Percentiles rank a stretch among this genome's conserved stretches.
These are phyloP conservation scores for Anagrus nilaparvatae DNA, from an alignment of 1,140 invertebrate species.

Conservation along the genomic window DNA sequence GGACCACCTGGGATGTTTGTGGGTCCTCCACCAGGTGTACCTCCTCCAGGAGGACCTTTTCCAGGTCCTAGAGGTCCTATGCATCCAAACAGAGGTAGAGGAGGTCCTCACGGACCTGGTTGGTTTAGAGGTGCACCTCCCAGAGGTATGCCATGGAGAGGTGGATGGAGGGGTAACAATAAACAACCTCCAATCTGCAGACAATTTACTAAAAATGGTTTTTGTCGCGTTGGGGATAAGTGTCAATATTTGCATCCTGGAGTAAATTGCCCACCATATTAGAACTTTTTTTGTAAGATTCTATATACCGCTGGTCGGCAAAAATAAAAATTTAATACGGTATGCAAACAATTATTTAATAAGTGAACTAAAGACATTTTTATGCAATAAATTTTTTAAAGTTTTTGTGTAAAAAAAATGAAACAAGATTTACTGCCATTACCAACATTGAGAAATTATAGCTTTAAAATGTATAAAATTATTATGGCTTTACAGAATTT, in stretches of 20 bases:
- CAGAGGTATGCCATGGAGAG: constrained; percentile 42
- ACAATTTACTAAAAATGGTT: constrained; percentile 65
- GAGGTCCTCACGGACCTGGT: constrained; percentile 26
- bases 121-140: constrained; percentile 31
- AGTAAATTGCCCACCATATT: constrained; percentile 48
- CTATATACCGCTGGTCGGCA: too few species aligned
- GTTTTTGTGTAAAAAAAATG: too few species aligned
- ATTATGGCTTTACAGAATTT: too few species aligned
- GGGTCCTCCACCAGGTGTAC: constrained; percentile 2
- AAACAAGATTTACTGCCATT: too few species aligned
- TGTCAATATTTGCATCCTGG: constrained; percentile 69
- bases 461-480: too few species aligned
- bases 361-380: too few species aligned
- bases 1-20: constrained; percentile 30
- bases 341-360: too few species aligned
- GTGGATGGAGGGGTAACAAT: constrained; percentile 38
- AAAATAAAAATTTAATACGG: too few species aligned
- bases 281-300: constrained; percentile 15
- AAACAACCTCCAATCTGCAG: constrained; percentile 52
- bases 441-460: too few species aligned
- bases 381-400: too few species aligned
- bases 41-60: constrained; percentile 31
- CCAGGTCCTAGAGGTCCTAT: constrained; percentile 41
- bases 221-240: constrained; percentile 63
- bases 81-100: constrained; percentile 44